Conservation (phyloP, 2,888 invertebrate species). For the Apeira syringaria region DNA sequence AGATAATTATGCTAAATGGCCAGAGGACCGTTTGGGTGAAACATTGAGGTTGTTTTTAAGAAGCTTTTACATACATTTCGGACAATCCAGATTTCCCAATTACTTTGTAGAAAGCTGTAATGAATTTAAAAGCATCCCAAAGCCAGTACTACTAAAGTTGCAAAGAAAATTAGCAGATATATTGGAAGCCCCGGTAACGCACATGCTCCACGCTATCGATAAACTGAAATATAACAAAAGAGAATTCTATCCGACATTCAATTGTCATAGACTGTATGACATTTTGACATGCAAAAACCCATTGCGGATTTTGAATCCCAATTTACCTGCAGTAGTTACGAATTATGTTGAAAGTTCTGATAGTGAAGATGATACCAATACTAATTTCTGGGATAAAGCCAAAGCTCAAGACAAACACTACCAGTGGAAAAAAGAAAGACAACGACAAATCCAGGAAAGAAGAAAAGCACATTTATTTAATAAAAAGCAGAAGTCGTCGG, state of each 20-base stretch:
- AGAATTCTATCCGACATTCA: slow-evolving; percentile 86
- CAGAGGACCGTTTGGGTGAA: slow-evolving; percentile 88
- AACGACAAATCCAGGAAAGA: slow-evolving; percentile 63
- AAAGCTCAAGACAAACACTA: slow-evolving; percentile 78
- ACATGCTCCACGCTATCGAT: slow-evolving; percentile 86
- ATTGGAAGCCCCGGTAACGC: slow-evolving; percentile 88
- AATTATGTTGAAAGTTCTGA: slow-evolving; percentile 56
- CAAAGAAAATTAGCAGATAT: slow-evolving; percentile 87
- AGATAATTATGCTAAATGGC: slow-evolving; percentile 87
- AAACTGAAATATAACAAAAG: slow-evolving; percentile 85
- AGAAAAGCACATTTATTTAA: slow-evolving; percentile 51
- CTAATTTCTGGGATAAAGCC: slow-evolving; percentile 73
- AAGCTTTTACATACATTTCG: slow-evolving; percentile 85
- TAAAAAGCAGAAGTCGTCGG: slow-evolving; percentile 55
- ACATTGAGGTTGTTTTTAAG: slow-evolving; percentile 85
- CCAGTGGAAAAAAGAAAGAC: slow-evolving; percentile 71
- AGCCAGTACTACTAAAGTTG: slow-evolving; percentile 84
- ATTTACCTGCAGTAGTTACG: slow-evolving; percentile 48
- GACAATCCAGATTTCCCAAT: slow-evolving; percentile 85
- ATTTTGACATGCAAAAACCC: slow-evolving; percentile 84
- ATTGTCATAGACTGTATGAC: slow-evolving; percentile 83
- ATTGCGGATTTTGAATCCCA: slow-evolving; percentile 72
- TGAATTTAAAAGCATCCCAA: slow-evolving; percentile 88
- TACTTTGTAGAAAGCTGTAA: slow-evolving; percentile 90
- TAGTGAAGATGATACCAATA: slow-evolving; percentile 64